Evolutionary conservation across 2,888 invertebrate genomes (phyloP).

Genomic region (Tolmerus cingulatus): DNA sequence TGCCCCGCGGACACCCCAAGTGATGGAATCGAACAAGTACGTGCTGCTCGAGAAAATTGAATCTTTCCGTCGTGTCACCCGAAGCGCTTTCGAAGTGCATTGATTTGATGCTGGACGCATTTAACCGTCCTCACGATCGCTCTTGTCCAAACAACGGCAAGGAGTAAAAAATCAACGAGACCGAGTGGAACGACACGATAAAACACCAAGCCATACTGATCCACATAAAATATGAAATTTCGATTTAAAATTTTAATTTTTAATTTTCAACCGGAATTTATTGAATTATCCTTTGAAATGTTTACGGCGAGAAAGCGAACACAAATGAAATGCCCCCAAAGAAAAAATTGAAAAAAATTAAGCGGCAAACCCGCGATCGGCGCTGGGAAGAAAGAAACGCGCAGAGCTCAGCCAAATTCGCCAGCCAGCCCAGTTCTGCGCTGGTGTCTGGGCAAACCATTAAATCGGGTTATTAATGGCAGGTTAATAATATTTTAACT

Average conservation of each 20-base stretch:
- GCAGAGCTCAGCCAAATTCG: not conserved
- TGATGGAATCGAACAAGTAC: constrained; percentile 20
- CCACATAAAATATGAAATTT: constrained; percentile 40
- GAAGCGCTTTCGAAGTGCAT: constrained; percentile 17
- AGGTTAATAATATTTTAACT: constrained; percentile 35
- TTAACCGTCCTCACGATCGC: not conserved
- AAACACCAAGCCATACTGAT: constrained; percentile 20
- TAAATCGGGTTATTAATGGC: constrained; percentile 25
- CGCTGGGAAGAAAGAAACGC: not conserved
- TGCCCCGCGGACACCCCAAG: constrained; percentile 7
- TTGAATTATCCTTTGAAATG: constrained; percentile 43
- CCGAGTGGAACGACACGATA: not conserved
- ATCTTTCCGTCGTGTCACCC: constrained; percentile 29
- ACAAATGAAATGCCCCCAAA: not conserved
- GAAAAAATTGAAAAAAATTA: not conserved
- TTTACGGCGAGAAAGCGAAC: constrained; percentile 33
- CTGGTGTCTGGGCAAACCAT: constrained; percentile 13
- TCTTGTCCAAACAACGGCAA: not conserved
- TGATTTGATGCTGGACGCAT: constrained; percentile 12
- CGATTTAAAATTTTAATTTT: constrained; percentile 40
- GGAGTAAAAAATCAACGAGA: not conserved
- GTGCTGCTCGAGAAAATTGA: constrained; percentile 31
- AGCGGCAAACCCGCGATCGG: not conserved
- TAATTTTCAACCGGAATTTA: constrained; percentile 36
- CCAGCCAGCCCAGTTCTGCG: not conserved